These are phyloP conservation scores for Chaenodraco wilsoni DNA, from an alignment of 2,797 vertebrate genomes.

Conservation along the genomic window DNA sequence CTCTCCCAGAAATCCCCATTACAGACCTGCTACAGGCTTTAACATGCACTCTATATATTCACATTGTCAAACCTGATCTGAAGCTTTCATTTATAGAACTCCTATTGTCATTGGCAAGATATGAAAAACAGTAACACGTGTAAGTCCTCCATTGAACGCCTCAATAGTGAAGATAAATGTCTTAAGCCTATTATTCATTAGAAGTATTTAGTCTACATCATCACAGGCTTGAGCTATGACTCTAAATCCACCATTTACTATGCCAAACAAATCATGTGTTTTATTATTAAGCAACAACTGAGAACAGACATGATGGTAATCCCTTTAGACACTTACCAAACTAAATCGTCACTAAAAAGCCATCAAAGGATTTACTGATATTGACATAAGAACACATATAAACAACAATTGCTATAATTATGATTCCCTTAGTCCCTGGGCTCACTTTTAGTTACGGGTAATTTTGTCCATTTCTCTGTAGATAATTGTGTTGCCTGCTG, in stretches of 20 bases:
- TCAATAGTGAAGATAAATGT: constrained; percentile 6
- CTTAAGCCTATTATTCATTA: constrained; percentile 13
- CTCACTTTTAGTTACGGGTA: constrained; percentile 41
- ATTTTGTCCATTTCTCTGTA: constrained; percentile 45
- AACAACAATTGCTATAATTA: constrained; percentile 54
- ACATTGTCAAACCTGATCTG: constrained; percentile 23
- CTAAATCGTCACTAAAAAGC: constrained; percentile 30
- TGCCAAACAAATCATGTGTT: constrained; percentile 29
- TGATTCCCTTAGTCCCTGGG: constrained; percentile 37
- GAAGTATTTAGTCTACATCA: constrained; percentile 21
- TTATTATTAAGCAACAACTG: constrained; percentile 30
- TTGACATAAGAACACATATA: constrained; percentile 53
- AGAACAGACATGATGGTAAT: constrained; percentile 47
- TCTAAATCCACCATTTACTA: constrained; percentile 41
- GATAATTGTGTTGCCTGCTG: constrained; percentile 52
- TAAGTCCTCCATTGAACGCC: constrained; percentile 5
- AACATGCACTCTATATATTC: background rate
- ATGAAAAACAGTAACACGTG: constrained; percentile 17
- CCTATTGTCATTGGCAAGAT: constrained; percentile 33
- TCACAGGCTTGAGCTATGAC: background rate
- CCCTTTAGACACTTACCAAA: constrained; percentile 31
- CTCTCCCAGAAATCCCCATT: constrained; percentile 20
- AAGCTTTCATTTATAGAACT: background rate
- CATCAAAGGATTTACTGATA: constrained; percentile 40
- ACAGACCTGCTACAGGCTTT: constrained; percentile 12